Base-by-base conservation (phyloP, 2,113 vertebrate genomes). In the Cisticola juncidis region DNA sequence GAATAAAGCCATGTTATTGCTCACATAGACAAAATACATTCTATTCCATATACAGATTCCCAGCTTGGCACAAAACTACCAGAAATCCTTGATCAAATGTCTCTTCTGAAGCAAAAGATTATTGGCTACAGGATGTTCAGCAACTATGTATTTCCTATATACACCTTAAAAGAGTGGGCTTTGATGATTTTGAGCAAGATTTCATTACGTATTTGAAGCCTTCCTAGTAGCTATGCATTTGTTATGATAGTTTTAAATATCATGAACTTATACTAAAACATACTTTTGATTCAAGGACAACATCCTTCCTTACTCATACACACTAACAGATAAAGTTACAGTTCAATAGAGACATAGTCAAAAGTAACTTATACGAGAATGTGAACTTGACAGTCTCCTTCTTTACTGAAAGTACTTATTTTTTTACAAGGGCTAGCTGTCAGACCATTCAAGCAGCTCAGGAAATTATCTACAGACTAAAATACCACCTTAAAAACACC, bases 221-320 rank as follows among this genome's bases (percentile, higher is more conserved):
- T 19, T 56, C 42, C 21, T 8, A 29, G 25, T 31, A 48, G 31
- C 76, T 50, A 50, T 23, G 25, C 14, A 35, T 50, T 80, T 62
- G 29, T 47, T 33, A 50, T 7, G 7, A 50, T 5, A 72, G 5
- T 36, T 56, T 64, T 42, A 80, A 64, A 64, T 7, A 42, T 14
- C 14, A 38, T 19, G 17, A 25, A 38, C 28, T 61, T 61, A 61
- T 26, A 61, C 35, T 31, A 18, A 64, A 64, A 22, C 6, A 29
- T 21, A 71, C 13, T 71, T 79, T 3, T 48, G 25, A 71, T 48
- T 64, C 29, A 35, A 71, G 21, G 25, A 48, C 25, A 54, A 25
- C 9, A 64, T 31, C 11, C 24, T 31, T 62, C 29, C 48, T 56
- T 62, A 87, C 16, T 56, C 20, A 35, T 21, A 48, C 0, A 0